A percentile compares a stretch with the other conserved stretches of the same genome.
These are phyloP conservation scores for Drosophila subpulchrella DNA, from an alignment of 1,140 invertebrate species.

Conservation along the genomic window DNA sequence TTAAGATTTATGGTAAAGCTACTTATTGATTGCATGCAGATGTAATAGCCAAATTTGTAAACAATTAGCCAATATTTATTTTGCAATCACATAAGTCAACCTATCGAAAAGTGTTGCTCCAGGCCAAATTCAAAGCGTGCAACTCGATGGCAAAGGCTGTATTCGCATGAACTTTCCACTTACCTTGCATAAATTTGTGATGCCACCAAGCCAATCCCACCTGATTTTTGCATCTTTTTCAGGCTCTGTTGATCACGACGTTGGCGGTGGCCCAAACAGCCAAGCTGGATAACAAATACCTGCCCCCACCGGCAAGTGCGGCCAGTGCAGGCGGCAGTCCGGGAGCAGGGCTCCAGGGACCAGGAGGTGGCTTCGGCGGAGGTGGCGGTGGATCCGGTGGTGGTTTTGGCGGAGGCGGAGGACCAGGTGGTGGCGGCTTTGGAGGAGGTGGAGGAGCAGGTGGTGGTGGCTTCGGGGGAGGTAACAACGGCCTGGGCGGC, in stretches of 20 bases:
- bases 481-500: conserved; percentile 77
- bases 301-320: conserved; percentile 83
- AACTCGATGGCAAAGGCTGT: conserved; percentile 56
- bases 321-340: conserved; percentile 72
- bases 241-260: conserved; percentile 71
- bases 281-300: conserved; percentile 84
- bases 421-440: conserved; percentile 74
- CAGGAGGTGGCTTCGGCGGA: conserved; percentile 62
- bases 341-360: conserved; percentile 76
- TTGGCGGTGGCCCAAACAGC: conserved; percentile 69
- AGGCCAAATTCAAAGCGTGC: conserved; percentile 39
- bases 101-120: not conserved
- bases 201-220: not conserved
- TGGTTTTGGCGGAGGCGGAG: conserved; percentile 47
- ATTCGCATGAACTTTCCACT: conserved; percentile 36
- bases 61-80: conserved; percentile 7
- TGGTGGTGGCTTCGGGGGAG: conserved; percentile 75
- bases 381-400: conserved; percentile 53
- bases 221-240: conserved; percentile 33
- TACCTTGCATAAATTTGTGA: conserved; percentile 41
- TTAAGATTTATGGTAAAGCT: not conserved
- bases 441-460: conserved; percentile 64
- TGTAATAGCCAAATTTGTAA: not conserved
- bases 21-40: not conserved
- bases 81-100: conserved; percentile 9